Percentiles rank a stretch among this genome's conserved stretches.
Evolutionary conservation across 1,140 invertebrate species (phyloP).

Genomic region (Habropoda laboriosa): DNA sequence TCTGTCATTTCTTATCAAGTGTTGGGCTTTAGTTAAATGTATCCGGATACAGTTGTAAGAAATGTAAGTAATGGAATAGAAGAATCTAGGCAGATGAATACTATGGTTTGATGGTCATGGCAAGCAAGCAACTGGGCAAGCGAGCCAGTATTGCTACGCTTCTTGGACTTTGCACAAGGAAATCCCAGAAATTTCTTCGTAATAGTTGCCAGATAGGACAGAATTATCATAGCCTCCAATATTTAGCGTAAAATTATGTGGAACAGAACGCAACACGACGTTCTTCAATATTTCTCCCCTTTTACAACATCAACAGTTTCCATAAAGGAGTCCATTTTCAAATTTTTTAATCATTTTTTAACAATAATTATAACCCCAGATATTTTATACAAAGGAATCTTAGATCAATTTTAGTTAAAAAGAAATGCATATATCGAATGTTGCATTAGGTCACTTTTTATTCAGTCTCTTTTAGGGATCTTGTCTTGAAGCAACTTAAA

Average conservation of each 20-base stretch:
- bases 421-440: too few relatives aligned
- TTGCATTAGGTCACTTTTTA: too few relatives aligned
- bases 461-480: too few relatives aligned
- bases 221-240: slow-evolving; percentile 42
- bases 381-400: too few relatives aligned
- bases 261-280: slow-evolving; percentile 7
- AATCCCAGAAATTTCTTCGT: slow-evolving; percentile 62
- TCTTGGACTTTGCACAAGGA: slow-evolving; percentile 48
- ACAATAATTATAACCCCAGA: too few relatives aligned
- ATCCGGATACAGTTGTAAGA: not conserved
- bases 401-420: too few relatives aligned
- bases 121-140: slow-evolving; percentile 56
- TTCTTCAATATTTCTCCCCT: not conserved
- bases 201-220: slow-evolving; percentile 52
- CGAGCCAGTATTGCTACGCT: slow-evolving; percentile 53
- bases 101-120: slow-evolving; percentile 60
- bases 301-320: not conserved
- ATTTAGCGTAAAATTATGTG: slow-evolving; percentile 10
- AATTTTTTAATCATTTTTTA: too few relatives aligned
- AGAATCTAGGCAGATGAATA: slow-evolving; percentile 49
- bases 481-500: too few relatives aligned
- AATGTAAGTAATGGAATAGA: slow-evolving; percentile 47
- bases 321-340: too few relatives aligned
- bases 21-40: too few relatives aligned
- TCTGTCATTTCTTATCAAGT: too few relatives aligned